These are phyloP conservation scores for Colostygia pectinataria DNA, from an alignment of 2,888 invertebrate genomes.

Conservation along the genomic window DNA sequence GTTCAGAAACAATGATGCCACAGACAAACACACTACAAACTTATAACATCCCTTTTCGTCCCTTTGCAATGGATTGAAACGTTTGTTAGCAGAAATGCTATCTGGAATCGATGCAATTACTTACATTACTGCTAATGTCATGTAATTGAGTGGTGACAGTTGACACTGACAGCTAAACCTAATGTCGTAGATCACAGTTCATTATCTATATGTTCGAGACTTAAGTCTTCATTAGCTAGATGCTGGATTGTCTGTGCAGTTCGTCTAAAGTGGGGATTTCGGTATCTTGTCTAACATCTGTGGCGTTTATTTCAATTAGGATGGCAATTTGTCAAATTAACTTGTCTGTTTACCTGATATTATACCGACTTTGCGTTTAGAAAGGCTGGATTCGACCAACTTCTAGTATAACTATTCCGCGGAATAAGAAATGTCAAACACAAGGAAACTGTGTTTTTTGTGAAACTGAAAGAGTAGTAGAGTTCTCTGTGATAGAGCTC, in stretches of 20 bases:
- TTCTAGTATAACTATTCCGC: no score
- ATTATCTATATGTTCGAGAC: slow-evolving; percentile 41
- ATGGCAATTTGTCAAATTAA: neutral
- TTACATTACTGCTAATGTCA: slow-evolving; percentile 48
- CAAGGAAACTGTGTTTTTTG: no score
- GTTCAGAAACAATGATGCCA: no score
- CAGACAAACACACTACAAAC: no score
- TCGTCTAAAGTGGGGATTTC: slow-evolving; percentile 1
- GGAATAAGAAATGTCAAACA: no score
- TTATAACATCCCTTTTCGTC: no score
- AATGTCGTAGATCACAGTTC: slow-evolving; percentile 56
- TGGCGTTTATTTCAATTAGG: slow-evolving; percentile 1
- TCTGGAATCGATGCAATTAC: slow-evolving; percentile 53
- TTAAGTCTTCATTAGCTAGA: slow-evolving; percentile 26
- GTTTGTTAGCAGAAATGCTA: slow-evolving; percentile 34
- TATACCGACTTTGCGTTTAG: no score
- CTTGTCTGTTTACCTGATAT: no score
- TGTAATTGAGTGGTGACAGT: slow-evolving; percentile 54
- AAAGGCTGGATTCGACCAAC: no score
- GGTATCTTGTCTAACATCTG: slow-evolving; percentile 4
- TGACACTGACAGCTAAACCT: slow-evolving; percentile 50
- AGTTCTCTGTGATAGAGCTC: no score
- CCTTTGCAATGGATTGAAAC: neutral
- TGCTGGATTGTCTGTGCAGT: neutral
- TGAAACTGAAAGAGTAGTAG: no score